Evolutionary conservation across 2,888 invertebrate genomes (phyloP), one percentile per base, ranked within the genome.

Genomic region (Leptinotarsa rubiginosa): DNA sequence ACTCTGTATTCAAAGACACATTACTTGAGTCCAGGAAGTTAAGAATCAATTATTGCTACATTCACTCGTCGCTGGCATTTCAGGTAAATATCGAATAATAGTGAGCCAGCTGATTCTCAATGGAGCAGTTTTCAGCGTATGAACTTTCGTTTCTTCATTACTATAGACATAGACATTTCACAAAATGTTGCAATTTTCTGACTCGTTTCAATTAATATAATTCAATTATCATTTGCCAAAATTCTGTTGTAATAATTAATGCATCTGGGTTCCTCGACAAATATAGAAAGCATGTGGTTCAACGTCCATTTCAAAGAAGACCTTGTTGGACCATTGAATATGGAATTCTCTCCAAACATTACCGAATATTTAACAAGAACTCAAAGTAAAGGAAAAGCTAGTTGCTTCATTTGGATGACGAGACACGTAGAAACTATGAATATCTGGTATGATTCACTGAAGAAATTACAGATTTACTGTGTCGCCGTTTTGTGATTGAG

Each of bases 201-300:
- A n/a, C 31, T n/a, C 12, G 41, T 62, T 62, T 41, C 18, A 41
- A n/a, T 41, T 41, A n/a, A 62, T 62, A 25, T 31, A n/a, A 41
- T 31, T 18, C 41, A 2, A n/a, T 62, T 16, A 31, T 16, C 31
- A 41, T 31, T 56, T 20, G 56, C 62, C 4, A 41, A 62, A 62
- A 62, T 41, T n/a, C 10, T 62, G 25, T 25, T 7, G 62, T 16
- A 31, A 62, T 62, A 62, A 62, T 62, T 31, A 62, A 62, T 62
- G 62, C 62, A 62, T 62, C 62, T 31, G 62, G 62, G 62, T 62
- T n/a, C 18, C 16, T 62, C 41, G 62, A 62, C 31, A n/a, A 62
- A 62, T 62, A 62, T 41, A 31, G 62, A 62, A 62, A 62, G 62
- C 41, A 62, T 2, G 22, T 41, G 13, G 62, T 62, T 62, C 41